Evolutionary conservation across 2,888 invertebrate genomes (phyloP).

Genomic region (Plagiodera versicolora): DNA sequence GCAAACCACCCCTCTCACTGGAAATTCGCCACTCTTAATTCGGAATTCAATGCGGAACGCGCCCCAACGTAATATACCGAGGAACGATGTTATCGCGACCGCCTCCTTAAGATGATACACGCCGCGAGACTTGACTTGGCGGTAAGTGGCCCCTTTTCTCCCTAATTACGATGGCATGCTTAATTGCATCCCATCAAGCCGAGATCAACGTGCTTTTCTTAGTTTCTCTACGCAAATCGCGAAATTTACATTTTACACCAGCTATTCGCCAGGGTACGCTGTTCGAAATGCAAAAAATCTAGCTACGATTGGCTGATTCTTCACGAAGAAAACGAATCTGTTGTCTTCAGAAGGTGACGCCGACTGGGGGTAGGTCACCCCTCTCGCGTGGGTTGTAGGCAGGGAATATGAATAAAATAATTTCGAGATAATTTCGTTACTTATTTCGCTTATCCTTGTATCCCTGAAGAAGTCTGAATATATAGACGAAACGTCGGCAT

Average conservation of each 20-base stretch:
- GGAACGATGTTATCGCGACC: constrained; percentile 43
- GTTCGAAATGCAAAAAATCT: constrained; percentile 12
- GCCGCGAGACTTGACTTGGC: constrained; percentile 43
- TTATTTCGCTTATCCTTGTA: no score
- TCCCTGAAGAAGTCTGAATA: no score
- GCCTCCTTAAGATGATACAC: constrained; percentile 43
- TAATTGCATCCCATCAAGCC: constrained; percentile 43
- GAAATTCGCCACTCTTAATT: constrained; percentile 44
- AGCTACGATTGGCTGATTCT: neutral
- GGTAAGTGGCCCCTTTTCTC: constrained; percentile 48
- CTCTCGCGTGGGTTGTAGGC: no score
- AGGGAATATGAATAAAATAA: no score
- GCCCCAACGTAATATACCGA: constrained; percentile 43
- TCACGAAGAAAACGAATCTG: no score
- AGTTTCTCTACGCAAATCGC: constrained; percentile 19
- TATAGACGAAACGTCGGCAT: no score
- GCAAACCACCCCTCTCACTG: neutral
- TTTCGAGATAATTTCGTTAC: no score
- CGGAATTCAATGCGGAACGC: constrained; percentile 50
- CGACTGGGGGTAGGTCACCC: no score
- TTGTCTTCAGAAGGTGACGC: no score
- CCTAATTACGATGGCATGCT: constrained; percentile 53
- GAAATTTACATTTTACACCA: neutral
- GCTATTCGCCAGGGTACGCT: constrained; percentile 17
- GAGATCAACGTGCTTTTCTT: constrained; percentile 39